phyloP scores from a whole-genome alignment of 2,888 invertebrate species.

The Invenusta paracnida region DNA sequence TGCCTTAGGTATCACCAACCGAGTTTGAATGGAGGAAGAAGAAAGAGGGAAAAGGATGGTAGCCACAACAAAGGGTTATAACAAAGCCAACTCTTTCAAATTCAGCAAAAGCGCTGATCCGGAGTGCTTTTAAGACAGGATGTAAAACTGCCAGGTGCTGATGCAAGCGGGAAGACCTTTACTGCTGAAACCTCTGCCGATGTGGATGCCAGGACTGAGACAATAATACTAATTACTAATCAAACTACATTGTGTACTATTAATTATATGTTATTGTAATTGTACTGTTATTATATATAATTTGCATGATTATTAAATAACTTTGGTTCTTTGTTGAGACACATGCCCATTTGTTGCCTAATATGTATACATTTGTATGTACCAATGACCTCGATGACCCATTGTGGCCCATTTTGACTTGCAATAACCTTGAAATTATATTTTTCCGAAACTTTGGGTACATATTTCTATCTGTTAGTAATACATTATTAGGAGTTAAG shows the following conservation, averaged over 20 bases:
- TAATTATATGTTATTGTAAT: background rate
- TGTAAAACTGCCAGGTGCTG: conserved; percentile 9
- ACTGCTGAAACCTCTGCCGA: conserved; percentile 12
- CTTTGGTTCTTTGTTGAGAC: background rate
- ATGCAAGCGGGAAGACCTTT: conserved; percentile 19
- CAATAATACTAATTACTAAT: background rate
- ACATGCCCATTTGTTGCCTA: background rate
- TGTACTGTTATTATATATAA: background rate
- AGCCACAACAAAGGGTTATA: conserved; percentile 1
- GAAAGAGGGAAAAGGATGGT: conserved; percentile 21
- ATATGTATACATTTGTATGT: conserved; percentile 18
- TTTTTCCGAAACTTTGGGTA: background rate
- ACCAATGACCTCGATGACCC: conserved; percentile 21
- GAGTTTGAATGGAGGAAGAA: conserved; percentile 13
- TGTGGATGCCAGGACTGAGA: conserved; percentile 19
- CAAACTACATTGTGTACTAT: conserved; percentile 17
- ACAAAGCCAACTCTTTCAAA: conserved; percentile 23
- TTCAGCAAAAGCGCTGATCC: background rate
- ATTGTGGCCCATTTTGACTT: background rate
- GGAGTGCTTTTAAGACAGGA: background rate
- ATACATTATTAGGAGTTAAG: background rate
- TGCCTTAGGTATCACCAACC: conserved; percentile 2
- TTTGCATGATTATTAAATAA: background rate
- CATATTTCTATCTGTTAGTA: background rate
- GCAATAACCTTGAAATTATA: background rate